Conservation (phyloP, 1,140 invertebrate genomes). For the Drosophila quadrilineata region DNA sequence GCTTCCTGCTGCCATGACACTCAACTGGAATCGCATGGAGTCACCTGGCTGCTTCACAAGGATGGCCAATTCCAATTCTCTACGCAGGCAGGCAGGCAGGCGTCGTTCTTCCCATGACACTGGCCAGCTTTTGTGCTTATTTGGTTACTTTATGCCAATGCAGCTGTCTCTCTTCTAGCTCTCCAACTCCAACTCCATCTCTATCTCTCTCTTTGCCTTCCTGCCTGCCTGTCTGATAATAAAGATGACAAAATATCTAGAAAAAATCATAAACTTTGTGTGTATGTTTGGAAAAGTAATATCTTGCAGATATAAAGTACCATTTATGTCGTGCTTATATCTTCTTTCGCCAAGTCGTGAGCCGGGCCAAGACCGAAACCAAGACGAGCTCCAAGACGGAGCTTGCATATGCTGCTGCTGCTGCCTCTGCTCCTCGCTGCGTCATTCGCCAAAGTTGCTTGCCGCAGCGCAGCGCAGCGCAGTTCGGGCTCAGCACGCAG, state of each 20-base stretch:
- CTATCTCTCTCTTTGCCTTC: slow-evolving; percentile 18
- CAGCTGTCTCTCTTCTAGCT: not conserved
- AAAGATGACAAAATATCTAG: slow-evolving; percentile 80
- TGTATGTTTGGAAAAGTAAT: slow-evolving; percentile 80
- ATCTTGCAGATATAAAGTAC: slow-evolving; percentile 79
- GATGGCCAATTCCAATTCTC: slow-evolving; percentile 69
- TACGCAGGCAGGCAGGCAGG: too few species aligned
- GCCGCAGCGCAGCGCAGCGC: slow-evolving; percentile 21
- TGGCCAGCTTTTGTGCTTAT: slow-evolving; percentile 59
- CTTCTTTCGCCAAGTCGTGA: slow-evolving; percentile 76
- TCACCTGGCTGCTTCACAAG: slow-evolving; percentile 33
- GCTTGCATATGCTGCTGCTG: not conserved
- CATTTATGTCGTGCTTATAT: slow-evolving; percentile 80
- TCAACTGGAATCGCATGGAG: slow-evolving; percentile 2
- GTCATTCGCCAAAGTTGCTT: slow-evolving; percentile 36
- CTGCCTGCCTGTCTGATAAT: slow-evolving; percentile 59
- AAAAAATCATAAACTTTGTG: slow-evolving; percentile 80
- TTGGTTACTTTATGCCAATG: slow-evolving; percentile 73
- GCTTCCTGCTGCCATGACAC: slow-evolving; percentile 40
- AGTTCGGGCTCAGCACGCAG: slow-evolving; percentile 3
- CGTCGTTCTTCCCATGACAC: slow-evolving; percentile 69
- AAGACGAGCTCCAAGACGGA: slow-evolving; percentile 14
- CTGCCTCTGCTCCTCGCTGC: not conserved
- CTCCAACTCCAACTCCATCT: not conserved
- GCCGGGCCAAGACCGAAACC: too few species aligned